Evolutionary conservation across 2,113 vertebrate species (phyloP).

Genomic region (Gobius niger): DNA sequence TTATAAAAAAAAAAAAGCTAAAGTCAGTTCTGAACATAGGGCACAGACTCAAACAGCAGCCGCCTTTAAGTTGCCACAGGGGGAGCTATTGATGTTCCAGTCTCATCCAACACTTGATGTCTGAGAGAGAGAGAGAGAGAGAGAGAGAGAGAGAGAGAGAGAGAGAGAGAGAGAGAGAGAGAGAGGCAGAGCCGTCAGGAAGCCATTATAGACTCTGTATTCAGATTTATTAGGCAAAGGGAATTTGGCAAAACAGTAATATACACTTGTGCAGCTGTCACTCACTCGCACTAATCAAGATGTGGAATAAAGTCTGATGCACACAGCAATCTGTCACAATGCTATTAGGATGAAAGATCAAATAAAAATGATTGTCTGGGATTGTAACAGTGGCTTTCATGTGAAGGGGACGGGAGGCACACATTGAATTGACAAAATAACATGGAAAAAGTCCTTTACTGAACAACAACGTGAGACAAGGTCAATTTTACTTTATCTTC

Average conservation of each 20-base stretch:
- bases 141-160: not conserved
- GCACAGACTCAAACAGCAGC: constrained; percentile 39
- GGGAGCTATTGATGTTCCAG: constrained; percentile 63
- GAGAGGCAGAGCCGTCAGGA: not conserved
- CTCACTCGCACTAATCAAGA: constrained; percentile 5
- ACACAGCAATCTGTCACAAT: not conserved
- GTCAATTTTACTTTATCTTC: no score
- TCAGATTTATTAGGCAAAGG: constrained; percentile 46
- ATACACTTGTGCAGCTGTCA: constrained; percentile 24
- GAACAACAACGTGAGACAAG: no score
- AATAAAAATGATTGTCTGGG: not conserved
- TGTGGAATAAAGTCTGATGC: constrained; percentile 23
- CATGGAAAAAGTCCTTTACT: no score
- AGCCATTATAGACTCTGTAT: constrained; percentile 13
- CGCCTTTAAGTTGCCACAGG: constrained; percentile 57
- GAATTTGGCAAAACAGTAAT: constrained; percentile 44
- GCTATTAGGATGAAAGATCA: not conserved
- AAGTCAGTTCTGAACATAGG: constrained; percentile 10
- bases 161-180: constrained; percentile 1
- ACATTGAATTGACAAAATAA: not conserved
- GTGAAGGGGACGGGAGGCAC: not conserved
- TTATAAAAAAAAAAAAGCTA: constrained; percentile 19
- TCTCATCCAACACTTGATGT: constrained; percentile 27
- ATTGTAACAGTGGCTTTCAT: not conserved
- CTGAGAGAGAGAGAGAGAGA: constrained; percentile 3